Evolutionary conservation across 2,888 invertebrate species (phyloP), one percentile per base, ranked within the genome.

Genomic region (Heliconius cydno): DNA sequence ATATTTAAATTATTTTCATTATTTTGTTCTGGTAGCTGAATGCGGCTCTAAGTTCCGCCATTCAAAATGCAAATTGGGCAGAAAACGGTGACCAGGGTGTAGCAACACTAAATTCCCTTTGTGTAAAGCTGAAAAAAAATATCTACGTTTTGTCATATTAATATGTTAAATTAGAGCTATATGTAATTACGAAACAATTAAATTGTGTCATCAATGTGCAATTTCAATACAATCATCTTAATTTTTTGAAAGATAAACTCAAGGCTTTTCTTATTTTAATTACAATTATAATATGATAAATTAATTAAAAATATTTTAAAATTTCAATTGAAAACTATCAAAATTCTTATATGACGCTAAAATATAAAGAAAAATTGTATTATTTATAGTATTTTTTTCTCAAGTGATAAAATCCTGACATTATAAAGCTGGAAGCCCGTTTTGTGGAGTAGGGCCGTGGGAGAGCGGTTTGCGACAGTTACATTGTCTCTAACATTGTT

Each of bases 381-480:
- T 57, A 57, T 57, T 22, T 57, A 22, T 57, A 22, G 41, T 15
- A 22, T 30, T 25, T 41, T 38, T 41, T 38, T 67, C 41, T 70
- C 57, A 15, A 73, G 57, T 34, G 73, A 34, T 73, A 73, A 34
- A 73, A 73, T 34, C 57, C 73, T 60, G 34, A 34, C 34, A 60
- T 63, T 74, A 63, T 65, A 65, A 63, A 19, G 13, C 63, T 38
- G 0, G 25, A 22, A 57, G 74, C 38, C 41, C 13, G 38, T 63
- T 38, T 41, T 7, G 28, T 75, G 28, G 63, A 74, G 63, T 65
- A 75, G 41, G 65, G 75, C 75, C 75, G 75, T 75, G 75, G 65
- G 75, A 75, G 65, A 75, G 57, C 19, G 10, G 67, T 78, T 78
- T 78, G 60, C 74, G 74, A 78, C 78, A 78, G 73, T 78, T 73